These are phyloP conservation scores for Agrypnia vestita DNA, from an alignment of 1,140 invertebrate species.

Conservation along the genomic window DNA sequence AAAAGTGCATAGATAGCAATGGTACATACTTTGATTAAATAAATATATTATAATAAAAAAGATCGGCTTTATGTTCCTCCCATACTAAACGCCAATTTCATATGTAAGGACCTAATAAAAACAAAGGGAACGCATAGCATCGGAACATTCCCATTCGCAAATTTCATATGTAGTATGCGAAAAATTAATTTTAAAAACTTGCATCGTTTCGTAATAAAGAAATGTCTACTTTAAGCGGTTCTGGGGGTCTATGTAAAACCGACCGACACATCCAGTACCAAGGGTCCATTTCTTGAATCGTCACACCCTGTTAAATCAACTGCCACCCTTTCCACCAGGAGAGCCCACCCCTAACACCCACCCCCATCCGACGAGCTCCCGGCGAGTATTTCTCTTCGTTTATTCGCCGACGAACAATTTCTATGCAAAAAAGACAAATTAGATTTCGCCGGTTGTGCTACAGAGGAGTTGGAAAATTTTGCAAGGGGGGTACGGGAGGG, in stretches of 20 bases:
- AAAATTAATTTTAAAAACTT: too few relatives aligned
- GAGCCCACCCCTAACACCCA: not conserved
- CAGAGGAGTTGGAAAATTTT: slow-evolving; percentile 24
- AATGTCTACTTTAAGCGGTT: too few relatives aligned
- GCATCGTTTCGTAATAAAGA: too few relatives aligned
- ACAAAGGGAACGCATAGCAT: too few relatives aligned
- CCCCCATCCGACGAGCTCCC: not conserved
- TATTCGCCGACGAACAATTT: slow-evolving; percentile 44
- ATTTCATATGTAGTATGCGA: too few relatives aligned
- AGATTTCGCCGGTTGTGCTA: slow-evolving; percentile 42
- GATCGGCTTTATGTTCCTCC: too few relatives aligned
- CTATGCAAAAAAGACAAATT: slow-evolving; percentile 51
- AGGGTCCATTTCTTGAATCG: not conserved
- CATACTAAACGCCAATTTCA: too few relatives aligned
- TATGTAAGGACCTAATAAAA: too few relatives aligned
- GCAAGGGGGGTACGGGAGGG: not conserved
- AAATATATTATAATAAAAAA: too few relatives aligned
- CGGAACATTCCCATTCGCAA: too few relatives aligned
- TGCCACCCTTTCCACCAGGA: not conserved
- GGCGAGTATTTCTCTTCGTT: slow-evolving; percentile 44
- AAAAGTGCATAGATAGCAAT: too few relatives aligned
- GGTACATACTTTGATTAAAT: too few relatives aligned
- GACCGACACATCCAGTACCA: not conserved
- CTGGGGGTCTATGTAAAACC: not conserved
- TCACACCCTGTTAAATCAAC: slow-evolving; percentile 28